These are phyloP conservation scores for Dipodomys stephensi DNA, from an alignment of 2,113 vertebrate species.

Conservation along the genomic window DNA sequence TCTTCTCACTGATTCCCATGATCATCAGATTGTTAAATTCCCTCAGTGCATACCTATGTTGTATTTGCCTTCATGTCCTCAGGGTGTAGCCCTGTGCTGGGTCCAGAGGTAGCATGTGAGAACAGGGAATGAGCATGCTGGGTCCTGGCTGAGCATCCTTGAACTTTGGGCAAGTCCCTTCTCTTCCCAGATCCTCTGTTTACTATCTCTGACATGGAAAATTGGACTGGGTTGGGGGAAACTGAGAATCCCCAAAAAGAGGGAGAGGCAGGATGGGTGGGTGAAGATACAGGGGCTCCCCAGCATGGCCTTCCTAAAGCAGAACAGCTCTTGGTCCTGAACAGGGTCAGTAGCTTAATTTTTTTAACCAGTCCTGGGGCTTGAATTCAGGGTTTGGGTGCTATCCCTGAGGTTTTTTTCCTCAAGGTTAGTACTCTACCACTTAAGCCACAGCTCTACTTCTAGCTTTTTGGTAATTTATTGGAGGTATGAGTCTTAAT, in stretches of 20 bases:
- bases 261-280: background rate
- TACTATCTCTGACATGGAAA: background rate
- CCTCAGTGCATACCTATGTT: background rate
- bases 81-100: background rate
- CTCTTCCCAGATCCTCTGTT: background rate
- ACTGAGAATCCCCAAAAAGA: background rate
- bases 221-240: background rate
- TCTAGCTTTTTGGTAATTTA: too few relatives aligned
- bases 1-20: fast-evolving
- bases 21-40: too few relatives aligned
- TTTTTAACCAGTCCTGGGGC: too few relatives aligned
- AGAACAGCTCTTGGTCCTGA: background rate
- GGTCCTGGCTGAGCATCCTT: background rate
- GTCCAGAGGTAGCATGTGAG: background rate
- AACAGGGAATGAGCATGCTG: background rate
- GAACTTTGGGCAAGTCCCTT: background rate
- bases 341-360: background rate
- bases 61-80: background rate
- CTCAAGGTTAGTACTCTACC: too few relatives aligned
- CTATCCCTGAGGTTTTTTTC: too few relatives aligned
- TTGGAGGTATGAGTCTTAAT: too few relatives aligned
- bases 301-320: fast-evolving
- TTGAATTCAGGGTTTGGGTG: too few relatives aligned
- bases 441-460: too few relatives aligned
- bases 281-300: background rate